Base-by-base conservation (phyloP, 1,140 invertebrate species). In the Zaprionus ornatus region DNA sequence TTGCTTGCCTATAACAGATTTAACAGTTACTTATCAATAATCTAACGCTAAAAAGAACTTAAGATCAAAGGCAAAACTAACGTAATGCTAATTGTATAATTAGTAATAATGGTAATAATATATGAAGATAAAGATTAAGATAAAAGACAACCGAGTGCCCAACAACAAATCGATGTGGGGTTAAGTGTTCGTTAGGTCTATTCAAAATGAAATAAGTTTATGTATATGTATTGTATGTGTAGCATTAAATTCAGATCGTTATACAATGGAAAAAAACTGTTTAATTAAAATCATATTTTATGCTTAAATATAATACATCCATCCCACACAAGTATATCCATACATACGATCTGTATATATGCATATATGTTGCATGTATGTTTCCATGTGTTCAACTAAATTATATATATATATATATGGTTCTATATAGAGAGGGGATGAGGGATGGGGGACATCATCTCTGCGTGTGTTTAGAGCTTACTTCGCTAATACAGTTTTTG, bases 401-500 rank as follows among this genome's bases (percentile, higher is more conserved):
- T 21, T 32, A 52, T 32, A 61, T n/a, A 19, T 65, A 55, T 65
- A 6, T 65, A 25, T 55, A 29, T 29, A 50, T 59, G 35, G 2
- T 29, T n/a, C n/a, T n/a, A 42, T 45, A 17, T 45, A 45, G n/a
- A 17, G 40, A 45, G 40, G 7, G 40, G n/a, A 19, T 3, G 23
- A 4, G 6, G 25, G 1, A 27, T 5, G 42, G 35, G 17, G 32
- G 19, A 52, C 29, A 63, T 23, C n/a, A 45, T 45, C 40, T 45
- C 35, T 27, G 23, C 35, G n/a, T 59, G 32, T 50, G 29, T 42
- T 37, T 19, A 10, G n/a, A 17, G 37, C 57, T 69, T 74, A 62
- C 65, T 60, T 69, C 25, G 29, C 71, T 74, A 74, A 69, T 74
- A 74, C 71, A 74, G 57, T 73, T 67, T 56, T 59, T 60, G 55